A percentile compares a stretch with the other conserved stretches of the same genome.
phyloP scores from a whole-genome alignment of 2,797 vertebrate genomes.

The Novumbra hubbsi region DNA sequence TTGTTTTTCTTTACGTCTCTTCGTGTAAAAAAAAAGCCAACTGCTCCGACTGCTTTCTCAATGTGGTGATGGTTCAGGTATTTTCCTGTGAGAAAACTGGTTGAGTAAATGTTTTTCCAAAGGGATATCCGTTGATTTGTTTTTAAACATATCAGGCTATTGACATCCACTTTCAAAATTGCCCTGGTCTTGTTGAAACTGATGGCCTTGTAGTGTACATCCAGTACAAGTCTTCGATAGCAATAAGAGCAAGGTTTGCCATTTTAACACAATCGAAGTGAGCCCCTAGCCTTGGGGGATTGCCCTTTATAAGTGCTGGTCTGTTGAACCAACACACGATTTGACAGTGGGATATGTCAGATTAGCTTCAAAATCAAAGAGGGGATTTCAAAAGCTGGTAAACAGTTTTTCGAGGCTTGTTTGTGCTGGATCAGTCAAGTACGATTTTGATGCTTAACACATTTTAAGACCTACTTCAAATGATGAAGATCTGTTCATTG shows the following conservation, averaged over 20 bases:
- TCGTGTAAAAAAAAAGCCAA: not conserved
- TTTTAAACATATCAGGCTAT: slow-evolving; percentile 69
- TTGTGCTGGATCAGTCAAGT: slow-evolving; percentile 67
- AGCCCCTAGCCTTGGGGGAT: slow-evolving; percentile 53
- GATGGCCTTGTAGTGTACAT: slow-evolving; percentile 39
- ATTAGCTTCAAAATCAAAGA: slow-evolving; percentile 68
- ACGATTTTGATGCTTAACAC: slow-evolving; percentile 57
- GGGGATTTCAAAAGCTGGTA: slow-evolving; percentile 63
- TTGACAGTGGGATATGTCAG: slow-evolving; percentile 69
- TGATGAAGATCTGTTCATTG: slow-evolving; percentile 42
- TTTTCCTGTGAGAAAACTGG: slow-evolving; percentile 60
- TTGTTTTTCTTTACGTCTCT: not conserved
- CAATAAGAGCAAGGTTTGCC: slow-evolving; percentile 62
- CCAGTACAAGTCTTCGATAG: slow-evolving; percentile 49
- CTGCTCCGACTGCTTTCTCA: slow-evolving; percentile 53
- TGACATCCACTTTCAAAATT: slow-evolving; percentile 67
- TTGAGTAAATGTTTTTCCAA: slow-evolving; percentile 59
- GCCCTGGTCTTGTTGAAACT: slow-evolving; percentile 39
- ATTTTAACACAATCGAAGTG: slow-evolving; percentile 62
- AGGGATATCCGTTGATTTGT: slow-evolving; percentile 61
- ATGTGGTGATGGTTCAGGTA: slow-evolving; percentile 58
- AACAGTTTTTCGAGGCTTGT: slow-evolving; percentile 64
- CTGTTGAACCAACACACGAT: slow-evolving; percentile 67
- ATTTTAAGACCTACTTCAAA: slow-evolving; percentile 57
- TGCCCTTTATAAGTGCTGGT: slow-evolving; percentile 63